Evolutionary conservation across 2,888 invertebrate genomes (phyloP).

Genomic region (Diarsia rubi): DNA sequence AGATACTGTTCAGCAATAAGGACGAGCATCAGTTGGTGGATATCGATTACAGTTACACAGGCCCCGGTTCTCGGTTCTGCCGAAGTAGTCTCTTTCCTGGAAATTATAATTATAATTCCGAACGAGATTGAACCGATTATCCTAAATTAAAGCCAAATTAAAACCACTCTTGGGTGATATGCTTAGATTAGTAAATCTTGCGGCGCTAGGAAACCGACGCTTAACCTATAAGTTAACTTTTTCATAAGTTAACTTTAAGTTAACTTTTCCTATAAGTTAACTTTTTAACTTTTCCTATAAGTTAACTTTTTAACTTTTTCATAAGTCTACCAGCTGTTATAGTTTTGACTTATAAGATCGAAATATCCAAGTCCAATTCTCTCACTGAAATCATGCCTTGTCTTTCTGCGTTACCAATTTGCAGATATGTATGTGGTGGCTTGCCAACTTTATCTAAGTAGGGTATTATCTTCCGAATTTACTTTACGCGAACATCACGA

Average conservation of each 20-base stretch:
- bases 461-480: no score
- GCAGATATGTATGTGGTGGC: constrained; percentile 59
- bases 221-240: constrained; percentile 16
- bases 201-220: constrained; percentile 50
- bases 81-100: constrained; percentile 4
- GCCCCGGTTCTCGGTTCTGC: neutral
- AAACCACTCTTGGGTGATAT: neutral
- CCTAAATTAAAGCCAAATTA: constrained; percentile 2
- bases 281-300: no score
- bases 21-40: constrained; percentile 27
- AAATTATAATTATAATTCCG: constrained; percentile 38
- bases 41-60: neutral
- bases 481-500: neutral
- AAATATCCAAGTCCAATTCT: neutral
- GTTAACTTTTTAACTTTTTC: no score
- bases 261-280: no score
- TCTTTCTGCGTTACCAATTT: constrained; percentile 44
- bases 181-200: constrained; percentile 45
- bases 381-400: constrained; percentile 27
- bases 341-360: neutral
- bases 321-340: neutral
- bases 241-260: no score
- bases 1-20: neutral
- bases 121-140: constrained; percentile 13
- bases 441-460: constrained; percentile 47